phyloP scores from a whole-genome alignment of 2,888 invertebrate genomes.

The Dromius quadrimaculatus region DNA sequence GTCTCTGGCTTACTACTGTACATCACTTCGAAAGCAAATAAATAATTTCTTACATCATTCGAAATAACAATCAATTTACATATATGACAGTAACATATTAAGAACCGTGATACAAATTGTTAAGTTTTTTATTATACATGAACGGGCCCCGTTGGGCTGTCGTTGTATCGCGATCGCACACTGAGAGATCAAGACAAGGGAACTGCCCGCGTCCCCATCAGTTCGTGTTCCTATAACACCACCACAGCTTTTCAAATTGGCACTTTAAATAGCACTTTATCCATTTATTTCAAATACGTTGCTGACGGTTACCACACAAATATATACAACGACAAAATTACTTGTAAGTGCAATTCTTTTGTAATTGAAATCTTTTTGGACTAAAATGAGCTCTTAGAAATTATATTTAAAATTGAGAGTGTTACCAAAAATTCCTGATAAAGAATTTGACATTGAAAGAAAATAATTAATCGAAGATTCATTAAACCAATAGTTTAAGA shows the following conservation, averaged over 20 bases:
- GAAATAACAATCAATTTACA: slow-evolving; percentile 63
- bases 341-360: too few relatives aligned
- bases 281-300: slow-evolving; percentile 19
- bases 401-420: too few relatives aligned
- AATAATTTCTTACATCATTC: slow-evolving; percentile 62
- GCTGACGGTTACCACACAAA: slow-evolving; percentile 13
- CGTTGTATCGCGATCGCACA: slow-evolving; percentile 44
- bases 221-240: slow-evolving; percentile 5
- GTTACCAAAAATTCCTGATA: too few relatives aligned
- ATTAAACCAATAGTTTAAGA: too few relatives aligned
- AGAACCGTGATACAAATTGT: slow-evolving; percentile 26
- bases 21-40: slow-evolving; percentile 66
- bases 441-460: too few relatives aligned
- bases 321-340: too few relatives aligned
- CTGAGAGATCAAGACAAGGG: slow-evolving; percentile 46
- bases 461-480: too few relatives aligned
- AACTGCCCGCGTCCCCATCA: slow-evolving; percentile 38
- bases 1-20: slow-evolving; percentile 65
- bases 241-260: slow-evolving; percentile 62
- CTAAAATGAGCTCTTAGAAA: too few relatives aligned
- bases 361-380: too few relatives aligned
- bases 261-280: slow-evolving; percentile 66
- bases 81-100: slow-evolving; percentile 61
- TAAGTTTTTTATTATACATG: slow-evolving; percentile 49
- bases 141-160: slow-evolving; percentile 39